A percentile compares a stretch with the other conserved stretches of the same genome.
Conservation (phyloP, 2,797 vertebrate genomes). For the Leuciscus waleckii region DNA sequence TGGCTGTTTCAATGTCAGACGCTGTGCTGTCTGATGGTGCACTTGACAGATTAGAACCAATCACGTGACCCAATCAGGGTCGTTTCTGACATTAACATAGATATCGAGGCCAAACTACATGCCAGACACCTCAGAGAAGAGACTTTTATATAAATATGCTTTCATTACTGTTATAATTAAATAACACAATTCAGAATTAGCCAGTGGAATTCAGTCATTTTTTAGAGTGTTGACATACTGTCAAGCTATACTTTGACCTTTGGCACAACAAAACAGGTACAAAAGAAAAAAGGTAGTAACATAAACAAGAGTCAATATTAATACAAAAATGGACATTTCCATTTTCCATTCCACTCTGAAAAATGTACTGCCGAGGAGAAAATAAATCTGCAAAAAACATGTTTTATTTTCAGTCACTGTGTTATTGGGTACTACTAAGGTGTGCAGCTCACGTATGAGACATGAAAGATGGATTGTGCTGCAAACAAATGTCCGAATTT, state of each 20-base stretch:
- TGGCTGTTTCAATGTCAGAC: conserved; percentile 47
- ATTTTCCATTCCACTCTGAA: conserved; percentile 5
- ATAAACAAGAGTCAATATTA: conserved; percentile 2
- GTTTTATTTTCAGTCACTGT: conserved; percentile 6
- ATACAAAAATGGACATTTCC: conserved; percentile 16
- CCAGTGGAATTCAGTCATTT: conserved; percentile 2
- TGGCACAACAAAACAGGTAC: conserved; percentile 18
- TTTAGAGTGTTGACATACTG: background rate
- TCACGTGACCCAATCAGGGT: background rate
- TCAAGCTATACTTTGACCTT: conserved; percentile 18
- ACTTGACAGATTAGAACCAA: conserved; percentile 30
- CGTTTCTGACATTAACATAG: conserved; percentile 13
- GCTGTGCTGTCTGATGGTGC: conserved; percentile 46
- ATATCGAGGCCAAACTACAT: conserved; percentile 4
- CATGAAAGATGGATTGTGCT: background rate
- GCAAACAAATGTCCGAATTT: conserved; percentile 1
- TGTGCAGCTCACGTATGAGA: conserved; percentile 26
- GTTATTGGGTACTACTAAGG: background rate
- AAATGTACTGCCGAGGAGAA: background rate
- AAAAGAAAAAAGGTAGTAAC: background rate
- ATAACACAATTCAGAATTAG: background rate
- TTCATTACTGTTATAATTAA: background rate
- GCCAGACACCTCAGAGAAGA: background rate
- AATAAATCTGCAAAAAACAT: background rate
- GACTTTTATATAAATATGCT: background rate